Base-by-base conservation (phyloP, 2,797 vertebrate genomes). In the Pachyuromys duprasi region DNA sequence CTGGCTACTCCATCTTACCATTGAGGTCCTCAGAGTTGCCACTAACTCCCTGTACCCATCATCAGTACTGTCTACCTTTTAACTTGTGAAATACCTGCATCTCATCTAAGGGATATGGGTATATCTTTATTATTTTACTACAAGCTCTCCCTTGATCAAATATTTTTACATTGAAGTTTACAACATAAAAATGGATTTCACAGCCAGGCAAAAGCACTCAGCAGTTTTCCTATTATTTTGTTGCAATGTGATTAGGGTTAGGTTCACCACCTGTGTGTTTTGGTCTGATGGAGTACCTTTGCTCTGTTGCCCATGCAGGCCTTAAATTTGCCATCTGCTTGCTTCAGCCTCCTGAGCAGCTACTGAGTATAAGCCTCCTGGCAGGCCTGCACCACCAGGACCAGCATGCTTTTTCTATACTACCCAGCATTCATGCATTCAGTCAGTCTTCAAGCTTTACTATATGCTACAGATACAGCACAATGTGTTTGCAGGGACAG, bases 111-210 rank as follows among this genome's bases (percentile, higher is more conserved):
- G 18, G 67, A 80, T 45, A 70, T 45, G 17, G 4, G 6, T 18
- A 15, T 0, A 6, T 62, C 75, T 65, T 76, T 57, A 28, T 83
- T 60, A 86, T 18, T 82, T 65, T 69, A 24, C 13, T 14, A 49
- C 26, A 49, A 36, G 36, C 53, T 89, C 74, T 36, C 57, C 28
- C 22, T 49, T 31, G 31, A n/a, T 82, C n/a, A 42, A 89, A 57
- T 12, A 60, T 22, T 75, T 45, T 57, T 53, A 3, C 36, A 26
- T 14, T 31, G 67, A 84, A 82, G 49, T 67, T 15, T 60, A 65
- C 83, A 95, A 93, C 57, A 94, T 9, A 69, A 62, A 93, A 62
- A 55, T 69, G 39, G 7, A 26, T 45, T 49, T 53, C 36, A 83
- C 2, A 84, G 26, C 20, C 42, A 33, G 74, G 72, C 13, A 72